Conservation (phyloP, 2,797 vertebrate genomes). For the Chiroxiphia lanceolata region DNA sequence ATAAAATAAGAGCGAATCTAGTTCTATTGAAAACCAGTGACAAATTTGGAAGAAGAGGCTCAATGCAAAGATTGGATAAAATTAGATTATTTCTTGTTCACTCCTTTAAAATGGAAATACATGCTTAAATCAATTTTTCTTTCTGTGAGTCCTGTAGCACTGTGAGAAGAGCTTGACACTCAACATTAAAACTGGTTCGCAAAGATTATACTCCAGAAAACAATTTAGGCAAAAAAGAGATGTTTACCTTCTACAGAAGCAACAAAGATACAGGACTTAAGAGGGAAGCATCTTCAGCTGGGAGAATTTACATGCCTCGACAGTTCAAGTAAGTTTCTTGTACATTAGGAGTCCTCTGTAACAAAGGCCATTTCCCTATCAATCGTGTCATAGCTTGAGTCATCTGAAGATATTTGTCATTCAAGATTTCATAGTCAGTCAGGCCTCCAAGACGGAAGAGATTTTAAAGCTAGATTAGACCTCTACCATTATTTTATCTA, state of each 20-base stretch:
- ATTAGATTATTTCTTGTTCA: not conserved
- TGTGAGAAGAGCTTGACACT: not conserved
- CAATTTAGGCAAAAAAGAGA: not conserved
- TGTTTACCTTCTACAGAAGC: not conserved
- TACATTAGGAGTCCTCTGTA: not conserved
- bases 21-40: not conserved
- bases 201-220: not conserved
- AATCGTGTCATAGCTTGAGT: not conserved
- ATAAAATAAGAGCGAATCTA: not conserved
- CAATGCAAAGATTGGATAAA: not conserved
- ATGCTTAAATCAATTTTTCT: not conserved
- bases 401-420: not conserved
- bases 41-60: not conserved
- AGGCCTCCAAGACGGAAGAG: not conserved
- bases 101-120: conserved; percentile 5
- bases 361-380: not conserved
- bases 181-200: not conserved
- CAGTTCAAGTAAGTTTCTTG: not conserved
- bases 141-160: not conserved
- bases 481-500: not conserved
- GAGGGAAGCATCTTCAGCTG: not conserved
- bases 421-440: not conserved
- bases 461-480: not conserved
- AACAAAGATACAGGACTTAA: not conserved
- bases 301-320: not conserved